phyloP scores from a whole-genome alignment of 2,113 vertebrate genomes.

The Hylia prasina region DNA sequence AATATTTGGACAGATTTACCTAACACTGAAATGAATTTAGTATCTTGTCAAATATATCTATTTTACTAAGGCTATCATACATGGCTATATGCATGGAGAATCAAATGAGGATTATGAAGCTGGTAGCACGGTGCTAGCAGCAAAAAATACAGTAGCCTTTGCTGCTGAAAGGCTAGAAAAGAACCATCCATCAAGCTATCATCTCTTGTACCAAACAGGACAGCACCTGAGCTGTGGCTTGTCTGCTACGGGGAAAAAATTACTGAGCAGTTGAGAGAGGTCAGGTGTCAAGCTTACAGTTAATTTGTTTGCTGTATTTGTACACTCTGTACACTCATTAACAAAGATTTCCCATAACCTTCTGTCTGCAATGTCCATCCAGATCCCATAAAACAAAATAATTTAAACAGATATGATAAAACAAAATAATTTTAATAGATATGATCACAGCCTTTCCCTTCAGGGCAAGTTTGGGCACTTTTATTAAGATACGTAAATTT shows the following conservation, averaged over 20 bases:
- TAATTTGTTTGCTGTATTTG: neutral
- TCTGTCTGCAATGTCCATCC: neutral
- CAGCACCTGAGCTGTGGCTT: neutral
- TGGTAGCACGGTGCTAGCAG: neutral
- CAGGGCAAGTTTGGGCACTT: neutral
- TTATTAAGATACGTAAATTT: neutral
- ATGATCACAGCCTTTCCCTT: neutral
- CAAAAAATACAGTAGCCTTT: neutral
- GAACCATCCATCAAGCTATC: neutral
- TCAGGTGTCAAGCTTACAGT: neutral
- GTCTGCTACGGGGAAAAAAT: neutral
- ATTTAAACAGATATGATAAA: neutral
- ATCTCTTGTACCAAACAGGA: neutral
- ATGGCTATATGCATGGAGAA: neutral
- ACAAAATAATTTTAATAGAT: neutral
- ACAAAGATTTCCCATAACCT: neutral
- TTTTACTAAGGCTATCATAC: neutral
- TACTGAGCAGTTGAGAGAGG: neutral
- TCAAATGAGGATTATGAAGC: neutral
- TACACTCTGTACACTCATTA: neutral
- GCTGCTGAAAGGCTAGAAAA: neutral
- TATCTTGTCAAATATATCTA: neutral
- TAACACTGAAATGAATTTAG: neutral
- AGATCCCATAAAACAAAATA: neutral
- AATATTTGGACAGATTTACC: neutral